These are phyloP conservation scores for Andrena dorsata DNA, from an alignment of 2,888 invertebrate species.

Conservation along the genomic window DNA sequence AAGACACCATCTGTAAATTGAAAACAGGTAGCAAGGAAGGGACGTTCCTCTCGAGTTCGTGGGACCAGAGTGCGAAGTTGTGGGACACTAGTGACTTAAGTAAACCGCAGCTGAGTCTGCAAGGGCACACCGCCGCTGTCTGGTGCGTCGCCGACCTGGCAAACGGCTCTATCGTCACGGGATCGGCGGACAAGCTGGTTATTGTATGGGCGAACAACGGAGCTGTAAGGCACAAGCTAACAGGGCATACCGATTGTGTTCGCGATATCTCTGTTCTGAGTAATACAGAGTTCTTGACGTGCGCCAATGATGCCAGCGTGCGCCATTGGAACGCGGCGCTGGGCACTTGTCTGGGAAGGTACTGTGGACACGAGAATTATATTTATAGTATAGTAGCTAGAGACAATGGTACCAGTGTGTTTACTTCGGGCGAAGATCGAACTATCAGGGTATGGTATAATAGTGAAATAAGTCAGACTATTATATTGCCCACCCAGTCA, in stretches of 20 bases:
- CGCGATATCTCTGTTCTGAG: slow-evolving; percentile 91
- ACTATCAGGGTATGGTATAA: slow-evolving; percentile 93
- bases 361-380: slow-evolving; percentile 94
- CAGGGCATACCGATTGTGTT: slow-evolving; percentile 97
- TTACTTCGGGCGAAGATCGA: slow-evolving; percentile 95
- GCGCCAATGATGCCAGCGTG: slow-evolving; percentile 96
- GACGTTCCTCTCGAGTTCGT: slow-evolving; percentile 93
- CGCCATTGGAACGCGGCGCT: slow-evolving; percentile 92
- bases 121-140: slow-evolving; percentile 93
- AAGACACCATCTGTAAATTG: slow-evolving; percentile 89
- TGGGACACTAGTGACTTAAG: slow-evolving; percentile 89
- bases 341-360: slow-evolving; percentile 91
- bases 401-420: slow-evolving; percentile 88
- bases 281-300: slow-evolving; percentile 93
- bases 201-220: slow-evolving; percentile 93
- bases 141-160: slow-evolving; percentile 91
- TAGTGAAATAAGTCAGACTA: slow-evolving; percentile 88
- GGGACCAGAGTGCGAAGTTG: slow-evolving; percentile 95
- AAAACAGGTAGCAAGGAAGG: slow-evolving; percentile 84
- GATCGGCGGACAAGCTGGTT: slow-evolving; percentile 96
- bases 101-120: slow-evolving; percentile 86
- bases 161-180: slow-evolving; percentile 90
- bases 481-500: slow-evolving; percentile 93
- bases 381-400: slow-evolving; percentile 88
- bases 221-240: slow-evolving; percentile 77